phyloP scores from a whole-genome alignment of 2,797 vertebrate genomes.

The Astyanax mexicanus region DNA sequence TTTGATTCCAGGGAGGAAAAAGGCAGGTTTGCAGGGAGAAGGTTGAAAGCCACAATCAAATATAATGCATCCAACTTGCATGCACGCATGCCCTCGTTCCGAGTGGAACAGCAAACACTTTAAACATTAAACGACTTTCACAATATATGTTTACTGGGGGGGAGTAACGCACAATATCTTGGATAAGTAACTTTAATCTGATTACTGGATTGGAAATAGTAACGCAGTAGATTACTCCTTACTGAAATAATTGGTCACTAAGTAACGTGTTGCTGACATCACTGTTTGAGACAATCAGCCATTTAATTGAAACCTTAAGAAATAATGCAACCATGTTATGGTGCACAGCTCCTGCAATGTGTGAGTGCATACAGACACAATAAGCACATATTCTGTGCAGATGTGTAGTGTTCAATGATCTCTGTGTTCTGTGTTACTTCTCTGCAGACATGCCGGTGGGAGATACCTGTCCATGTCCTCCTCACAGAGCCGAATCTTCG shows the following conservation, averaged over 20 bases:
- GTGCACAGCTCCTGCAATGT: background rate
- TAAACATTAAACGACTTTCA: background rate
- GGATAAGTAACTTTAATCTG: too few species aligned
- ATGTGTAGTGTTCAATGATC: background rate
- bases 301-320: too few species aligned
- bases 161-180: too few species aligned
- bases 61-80: background rate
- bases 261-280: too few species aligned
- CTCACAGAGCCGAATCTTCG: slow-evolving; percentile 91
- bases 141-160: background rate
- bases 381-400: background rate
- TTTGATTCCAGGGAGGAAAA: slow-evolving; percentile 6
- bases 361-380: slow-evolving; percentile 10
- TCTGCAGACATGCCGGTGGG: slow-evolving; percentile 87
- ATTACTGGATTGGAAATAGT: too few species aligned
- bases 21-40: slow-evolving; percentile 13
- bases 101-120: slow-evolving; percentile 6
- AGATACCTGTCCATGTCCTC: slow-evolving; percentile 98
- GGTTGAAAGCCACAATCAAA: background rate
- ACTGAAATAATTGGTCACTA: too few species aligned
- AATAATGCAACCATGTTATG: background rate
- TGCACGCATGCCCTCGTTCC: background rate
- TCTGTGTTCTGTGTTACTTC: background rate
- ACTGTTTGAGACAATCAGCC: too few species aligned
- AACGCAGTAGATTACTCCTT: too few species aligned